Percentiles rank a stretch among this genome's conserved stretches.
These are phyloP conservation scores for Petrocephalus schoutedeni DNA, from an alignment of 2,797 vertebrate genomes.

Conservation along the genomic window DNA sequence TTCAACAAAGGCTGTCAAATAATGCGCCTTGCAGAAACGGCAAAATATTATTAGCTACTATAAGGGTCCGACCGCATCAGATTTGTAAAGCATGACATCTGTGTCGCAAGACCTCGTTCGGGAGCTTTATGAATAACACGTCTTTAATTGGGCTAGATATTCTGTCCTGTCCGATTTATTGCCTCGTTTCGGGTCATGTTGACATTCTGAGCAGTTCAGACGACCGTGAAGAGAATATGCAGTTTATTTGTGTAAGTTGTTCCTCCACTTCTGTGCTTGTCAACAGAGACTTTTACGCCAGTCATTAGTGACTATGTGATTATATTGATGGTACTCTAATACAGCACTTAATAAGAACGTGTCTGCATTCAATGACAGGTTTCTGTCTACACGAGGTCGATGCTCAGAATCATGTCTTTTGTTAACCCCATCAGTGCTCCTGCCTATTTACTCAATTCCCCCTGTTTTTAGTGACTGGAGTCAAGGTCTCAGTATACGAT, in stretches of 20 bases:
- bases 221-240: not conserved
- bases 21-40: not conserved
- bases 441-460: not conserved
- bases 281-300: not conserved
- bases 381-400: not conserved
- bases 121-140: not conserved
- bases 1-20: not conserved
- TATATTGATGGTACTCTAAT: not conserved
- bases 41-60: not conserved
- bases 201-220: not conserved
- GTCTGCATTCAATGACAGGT: not conserved
- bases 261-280: not conserved
- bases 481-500: not conserved
- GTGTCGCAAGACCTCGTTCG: not conserved
- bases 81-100: not conserved
- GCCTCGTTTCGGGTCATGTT: conserved; percentile 23
- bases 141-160: not conserved
- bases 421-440: not conserved
- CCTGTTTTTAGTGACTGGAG: not conserved
- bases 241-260: not conserved
- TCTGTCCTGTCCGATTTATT: not conserved
- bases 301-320: not conserved
- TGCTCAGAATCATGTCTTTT: not conserved
- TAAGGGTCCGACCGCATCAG: not conserved
- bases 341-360: not conserved